phyloP scores from a whole-genome alignment of 2,888 invertebrate species.

The Amorpha juglandis region DNA sequence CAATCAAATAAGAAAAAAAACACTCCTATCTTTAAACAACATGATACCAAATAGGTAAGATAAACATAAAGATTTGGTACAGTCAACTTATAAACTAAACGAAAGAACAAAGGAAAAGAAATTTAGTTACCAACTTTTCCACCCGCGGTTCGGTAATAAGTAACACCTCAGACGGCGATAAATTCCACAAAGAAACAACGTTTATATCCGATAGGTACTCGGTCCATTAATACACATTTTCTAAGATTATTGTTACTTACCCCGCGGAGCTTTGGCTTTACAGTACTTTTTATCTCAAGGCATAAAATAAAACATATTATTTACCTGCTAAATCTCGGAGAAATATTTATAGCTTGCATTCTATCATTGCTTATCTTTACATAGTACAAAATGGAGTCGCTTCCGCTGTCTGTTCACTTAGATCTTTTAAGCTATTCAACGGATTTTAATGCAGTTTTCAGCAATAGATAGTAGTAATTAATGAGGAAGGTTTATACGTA shows the following conservation, averaged over 20 bases:
- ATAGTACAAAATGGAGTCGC: too few species aligned
- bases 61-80: constrained; percentile 28
- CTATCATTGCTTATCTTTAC: too few species aligned
- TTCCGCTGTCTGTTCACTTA: too few species aligned
- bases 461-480: too few species aligned
- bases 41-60: background rate
- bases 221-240: constrained; percentile 64
- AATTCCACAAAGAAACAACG: constrained; percentile 58
- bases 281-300: constrained; percentile 36
- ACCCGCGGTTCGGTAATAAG: constrained; percentile 55
- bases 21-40: background rate
- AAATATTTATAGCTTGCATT: background rate
- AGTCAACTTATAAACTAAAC: constrained; percentile 42
- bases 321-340: background rate
- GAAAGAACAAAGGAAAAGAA: constrained; percentile 51
- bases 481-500: too few species aligned
- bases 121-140: constrained; percentile 55
- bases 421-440: too few species aligned
- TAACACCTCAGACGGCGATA: constrained; percentile 58
- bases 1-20: too few species aligned
- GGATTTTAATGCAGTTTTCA: too few species aligned
- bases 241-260: constrained; percentile 57
- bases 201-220: constrained; percentile 60
- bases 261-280: constrained; percentile 36
- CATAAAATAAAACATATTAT: constrained; percentile 29